Base-by-base conservation (phyloP, 1,140 invertebrate species). In the Magallana gigas region DNA sequence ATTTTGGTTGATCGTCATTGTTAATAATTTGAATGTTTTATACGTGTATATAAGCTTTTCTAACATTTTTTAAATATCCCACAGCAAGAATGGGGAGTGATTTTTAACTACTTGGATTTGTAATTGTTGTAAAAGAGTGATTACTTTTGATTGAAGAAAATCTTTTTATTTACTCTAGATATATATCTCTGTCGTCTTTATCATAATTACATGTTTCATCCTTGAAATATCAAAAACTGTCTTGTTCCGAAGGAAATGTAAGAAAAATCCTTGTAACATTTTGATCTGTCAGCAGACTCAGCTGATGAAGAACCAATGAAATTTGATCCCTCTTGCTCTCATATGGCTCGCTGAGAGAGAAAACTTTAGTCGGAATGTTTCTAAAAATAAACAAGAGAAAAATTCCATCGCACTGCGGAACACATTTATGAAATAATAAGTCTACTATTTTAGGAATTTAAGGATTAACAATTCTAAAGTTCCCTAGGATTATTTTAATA, bases 281-380 rank as follows among this genome's bases (percentile, higher is more conserved):
- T 48, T 48, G 36, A 76, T 36, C 23, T 23, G 36, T 76, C 68
- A 76, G 23, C 68, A 8, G 23, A 23, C 68, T 76, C 68, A 29
- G 23, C 68, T 29, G 68, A 76, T 76, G 11, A 18, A 76, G 68
- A 76, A 36, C 8, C 68, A 76, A 76, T 76, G 68, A 76, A 76
- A 76, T 29, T 36, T 76, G 68, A 76, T 76, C 29, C 68, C 8
- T 12, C 23, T 36, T 76, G 68, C 68, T 76, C 68, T 76, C 68
- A 29, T 76, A 76, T 76, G 68, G 68, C 68, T 76, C 68, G 68
- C 68, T 76, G 68, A 76, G 23, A 76, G 68, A 76, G 68, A 76
- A 76, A 76, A 36, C 23, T 76, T 76, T 76, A 29, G 29, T 76
- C 23, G 68, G 68, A 76, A 76, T 76, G 68, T 76, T 36, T 76